Evolutionary conservation across 2,797 vertebrate species (phyloP), one percentile per base, ranked within the genome.

Genomic region (Cirrhinus molitorella): DNA sequence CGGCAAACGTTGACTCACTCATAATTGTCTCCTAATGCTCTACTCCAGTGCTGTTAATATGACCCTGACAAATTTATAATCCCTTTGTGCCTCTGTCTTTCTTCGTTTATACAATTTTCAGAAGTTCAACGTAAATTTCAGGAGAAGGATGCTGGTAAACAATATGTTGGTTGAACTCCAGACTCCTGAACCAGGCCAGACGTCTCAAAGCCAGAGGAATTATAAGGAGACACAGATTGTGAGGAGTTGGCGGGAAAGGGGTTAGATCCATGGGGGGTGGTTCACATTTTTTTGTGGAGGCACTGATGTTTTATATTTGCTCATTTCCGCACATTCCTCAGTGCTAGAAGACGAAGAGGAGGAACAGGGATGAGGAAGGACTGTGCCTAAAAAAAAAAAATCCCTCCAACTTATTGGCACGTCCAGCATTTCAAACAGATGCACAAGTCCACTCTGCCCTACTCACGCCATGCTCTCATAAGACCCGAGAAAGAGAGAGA

Each of bases 251-350:
- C 91, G 84, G 83, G 77, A 86, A 83, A 73, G 86, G 87, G 88
- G 83, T 61, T 31, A 87, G 73, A 90, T 93, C 93, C 91, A 91
- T 90, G 92, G 92, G 92, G 92, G 92, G 89, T 89, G 17, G 23
- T 66, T 88, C 47, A 19, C 78, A 75, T 83, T 85, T 86, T 83
- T 86, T 83, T 88, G 83, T 87, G 84, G 92, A 91, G 92, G 92
- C 93, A 93, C 93, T 94, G 92, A 91, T 95, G 94, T 94, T 95
- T 94, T 89, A 90, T 93, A 95, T 95, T 95, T 94, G 91, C 91
- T 93, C 91, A 91, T 93, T 92, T 92, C 92, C 91, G 88, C 92
- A 95, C 93, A 94, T 95, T 95, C 93, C 91, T 94, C 51, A 74
- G 91, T 87, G 90, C 91, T 93, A 90, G 90, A 89, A 89, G 91